Percentiles rank a stretch among this genome's conserved stretches.
These are phyloP conservation scores for Bujurquina vittata DNA, from an alignment of 2,113 vertebrate species.

Conservation along the genomic window DNA sequence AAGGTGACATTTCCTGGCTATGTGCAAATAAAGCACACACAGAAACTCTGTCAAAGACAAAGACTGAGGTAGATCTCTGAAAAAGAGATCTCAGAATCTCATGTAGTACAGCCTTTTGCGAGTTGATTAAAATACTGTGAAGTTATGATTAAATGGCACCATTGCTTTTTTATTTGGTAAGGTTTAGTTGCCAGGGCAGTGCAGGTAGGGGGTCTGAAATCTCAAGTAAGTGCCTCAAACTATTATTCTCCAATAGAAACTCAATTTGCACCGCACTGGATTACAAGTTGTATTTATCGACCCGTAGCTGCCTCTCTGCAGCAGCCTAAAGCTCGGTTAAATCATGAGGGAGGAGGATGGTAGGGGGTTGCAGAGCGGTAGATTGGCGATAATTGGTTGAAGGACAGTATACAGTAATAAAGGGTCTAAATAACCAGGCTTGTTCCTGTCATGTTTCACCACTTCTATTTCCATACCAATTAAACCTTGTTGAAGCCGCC, in stretches of 20 bases:
- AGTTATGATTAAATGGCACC: not conserved
- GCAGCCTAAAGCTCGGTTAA: conserved; percentile 54
- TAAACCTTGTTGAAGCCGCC: conserved; percentile 73
- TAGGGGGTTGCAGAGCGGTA: conserved; percentile 65
- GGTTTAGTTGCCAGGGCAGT: not conserved
- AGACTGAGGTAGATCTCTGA: conserved; percentile 38
- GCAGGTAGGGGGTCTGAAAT: conserved; percentile 20
- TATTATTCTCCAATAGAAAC: conserved; percentile 57
- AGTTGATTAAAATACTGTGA: not conserved
- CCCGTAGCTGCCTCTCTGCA: conserved; percentile 49
- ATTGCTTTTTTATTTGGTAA: not conserved
- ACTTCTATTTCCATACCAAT: conserved; percentile 77
- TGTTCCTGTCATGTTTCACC: conserved; percentile 72
- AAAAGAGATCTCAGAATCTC: conserved; percentile 30
- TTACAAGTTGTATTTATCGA: conserved; percentile 68
- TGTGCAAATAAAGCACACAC: conserved; percentile 72
- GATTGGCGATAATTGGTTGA: conserved; percentile 79
- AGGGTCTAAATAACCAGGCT: conserved; percentile 63
- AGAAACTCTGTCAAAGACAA: conserved; percentile 62
- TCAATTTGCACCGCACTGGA: conserved; percentile 74
- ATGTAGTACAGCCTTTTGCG: not conserved
- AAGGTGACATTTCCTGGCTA: conserved; percentile 78
- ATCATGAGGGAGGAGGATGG: conserved; percentile 65
- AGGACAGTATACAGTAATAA: conserved; percentile 76
- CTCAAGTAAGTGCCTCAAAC: conserved; percentile 48